phyloP scores from a whole-genome alignment of 1,140 invertebrate species.

The Megathymus violae region DNA sequence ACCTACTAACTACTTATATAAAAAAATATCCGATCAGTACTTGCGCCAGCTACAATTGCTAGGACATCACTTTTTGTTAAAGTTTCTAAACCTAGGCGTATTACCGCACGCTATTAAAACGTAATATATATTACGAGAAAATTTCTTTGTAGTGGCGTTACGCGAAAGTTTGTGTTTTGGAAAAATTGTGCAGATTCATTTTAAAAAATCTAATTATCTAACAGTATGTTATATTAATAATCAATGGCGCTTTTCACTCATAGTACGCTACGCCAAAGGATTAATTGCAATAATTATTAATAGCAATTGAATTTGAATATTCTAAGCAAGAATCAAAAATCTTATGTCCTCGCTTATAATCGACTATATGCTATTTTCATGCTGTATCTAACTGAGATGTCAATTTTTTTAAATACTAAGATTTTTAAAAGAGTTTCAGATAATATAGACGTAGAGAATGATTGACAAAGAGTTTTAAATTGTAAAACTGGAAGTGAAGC shows the following conservation, averaged over 20 bases:
- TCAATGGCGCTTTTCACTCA: too few relatives aligned
- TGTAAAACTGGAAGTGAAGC: constrained; percentile 33
- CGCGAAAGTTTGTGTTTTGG: not conserved
- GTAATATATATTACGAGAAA: not conserved
- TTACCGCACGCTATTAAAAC: constrained; percentile 2
- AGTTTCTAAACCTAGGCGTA: constrained; percentile 9
- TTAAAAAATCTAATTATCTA: too few relatives aligned
- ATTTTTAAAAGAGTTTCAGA: constrained; percentile 7
- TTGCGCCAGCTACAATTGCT: constrained; percentile 9
- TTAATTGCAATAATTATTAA: too few relatives aligned
- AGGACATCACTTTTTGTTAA: constrained; percentile 21
- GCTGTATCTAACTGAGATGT: not conserved
- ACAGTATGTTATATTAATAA: too few relatives aligned
- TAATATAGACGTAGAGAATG: constrained; percentile 2
- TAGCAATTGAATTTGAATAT: too few relatives aligned
- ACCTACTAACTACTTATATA: constrained; percentile 41
- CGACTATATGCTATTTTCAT: too few relatives aligned
- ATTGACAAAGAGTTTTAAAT: constrained; percentile 24
- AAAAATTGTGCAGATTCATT: not conserved
- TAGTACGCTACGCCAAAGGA: too few relatives aligned
- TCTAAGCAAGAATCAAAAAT: too few relatives aligned
- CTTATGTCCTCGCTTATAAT: too few relatives aligned
- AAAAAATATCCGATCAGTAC: constrained; percentile 49
- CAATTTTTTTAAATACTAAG: too few relatives aligned
- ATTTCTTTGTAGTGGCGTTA: too few relatives aligned